These are phyloP conservation scores for Uropetala carovei DNA, from an alignment of 2,888 invertebrate species.

Conservation along the genomic window DNA sequence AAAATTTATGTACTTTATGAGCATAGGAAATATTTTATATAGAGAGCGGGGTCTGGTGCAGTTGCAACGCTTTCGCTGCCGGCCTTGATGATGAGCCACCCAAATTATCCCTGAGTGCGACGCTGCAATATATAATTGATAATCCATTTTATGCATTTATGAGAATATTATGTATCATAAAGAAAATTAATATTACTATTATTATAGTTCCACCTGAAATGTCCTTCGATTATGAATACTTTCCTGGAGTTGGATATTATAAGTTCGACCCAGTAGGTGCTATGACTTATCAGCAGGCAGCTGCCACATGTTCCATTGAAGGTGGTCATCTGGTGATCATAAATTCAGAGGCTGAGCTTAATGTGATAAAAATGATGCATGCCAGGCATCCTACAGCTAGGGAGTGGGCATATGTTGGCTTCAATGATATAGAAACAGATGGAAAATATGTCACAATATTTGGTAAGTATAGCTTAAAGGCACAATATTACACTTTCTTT, in stretches of 20 bases:
- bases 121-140: no score
- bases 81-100: no score
- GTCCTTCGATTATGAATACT: not conserved
- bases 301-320: not conserved
- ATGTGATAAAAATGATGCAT: not conserved
- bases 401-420: not conserved
- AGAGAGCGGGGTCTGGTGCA: no score
- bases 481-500: no score
- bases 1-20: no score
- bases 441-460: slow-evolving; percentile 19
- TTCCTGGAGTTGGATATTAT: slow-evolving; percentile 27
- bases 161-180: not conserved
- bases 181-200: no score
- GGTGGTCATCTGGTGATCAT: slow-evolving; percentile 33
- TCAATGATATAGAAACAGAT: not conserved
- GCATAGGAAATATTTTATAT: no score
- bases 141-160: no score
- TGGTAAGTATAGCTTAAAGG: not conserved
- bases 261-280: slow-evolving; percentile 1
- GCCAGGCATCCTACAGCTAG: not conserved
- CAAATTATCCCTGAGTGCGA: no score
- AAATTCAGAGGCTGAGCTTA: not conserved
- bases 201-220: not conserved
- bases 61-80: no score
- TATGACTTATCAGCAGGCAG: not conserved